phyloP scores from a whole-genome alignment of 1,140 invertebrate species.

The Drosophila takahashii region DNA sequence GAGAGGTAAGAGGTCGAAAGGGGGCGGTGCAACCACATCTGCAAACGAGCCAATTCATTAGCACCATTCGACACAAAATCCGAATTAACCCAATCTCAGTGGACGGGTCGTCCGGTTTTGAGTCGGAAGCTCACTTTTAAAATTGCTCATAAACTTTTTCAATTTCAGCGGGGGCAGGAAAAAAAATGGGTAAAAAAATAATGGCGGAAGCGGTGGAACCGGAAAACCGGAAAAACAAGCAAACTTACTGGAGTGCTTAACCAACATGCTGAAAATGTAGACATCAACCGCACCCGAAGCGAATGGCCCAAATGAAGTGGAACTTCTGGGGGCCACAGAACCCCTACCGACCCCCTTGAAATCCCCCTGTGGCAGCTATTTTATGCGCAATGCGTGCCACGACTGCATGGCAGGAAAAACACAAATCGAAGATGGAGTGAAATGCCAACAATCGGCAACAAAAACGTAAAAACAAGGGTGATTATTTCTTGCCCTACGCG shows the following conservation, averaged over 20 bases:
- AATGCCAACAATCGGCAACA: conserved; percentile 33
- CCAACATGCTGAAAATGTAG: conserved; percentile 55
- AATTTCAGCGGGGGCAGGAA: conserved; percentile 44
- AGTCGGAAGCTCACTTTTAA: conserved; percentile 43
- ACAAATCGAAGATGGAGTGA: conserved; percentile 74
- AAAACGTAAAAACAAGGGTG: conserved; percentile 27
- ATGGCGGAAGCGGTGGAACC: conserved; percentile 33
- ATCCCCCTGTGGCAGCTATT: conserved; percentile 62
- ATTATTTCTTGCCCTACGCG: conserved; percentile 19
- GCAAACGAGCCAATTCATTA: conserved; percentile 76
- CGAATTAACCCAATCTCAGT: conserved; percentile 47
- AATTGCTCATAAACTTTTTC: conserved; percentile 74
- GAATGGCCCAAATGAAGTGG: conserved; percentile 46
- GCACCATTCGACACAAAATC: conserved; percentile 51
- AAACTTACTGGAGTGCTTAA: conserved; percentile 53
- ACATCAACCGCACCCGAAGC: conserved; percentile 52
- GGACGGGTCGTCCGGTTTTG: conserved; percentile 18
- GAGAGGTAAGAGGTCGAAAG: neutral
- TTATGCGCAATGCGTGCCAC: conserved; percentile 76
- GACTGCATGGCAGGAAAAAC: conserved; percentile 62
- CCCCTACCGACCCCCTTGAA: conserved; percentile 10
- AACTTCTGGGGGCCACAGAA: conserved; percentile 22
- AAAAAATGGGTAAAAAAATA: conserved; percentile 9
- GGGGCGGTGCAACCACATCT: conserved; percentile 26
- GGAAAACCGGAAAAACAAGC: conserved; percentile 44